Evolutionary conservation across 2,797 vertebrate species (phyloP).

Genomic region (Leptatherina wallacei): DNA sequence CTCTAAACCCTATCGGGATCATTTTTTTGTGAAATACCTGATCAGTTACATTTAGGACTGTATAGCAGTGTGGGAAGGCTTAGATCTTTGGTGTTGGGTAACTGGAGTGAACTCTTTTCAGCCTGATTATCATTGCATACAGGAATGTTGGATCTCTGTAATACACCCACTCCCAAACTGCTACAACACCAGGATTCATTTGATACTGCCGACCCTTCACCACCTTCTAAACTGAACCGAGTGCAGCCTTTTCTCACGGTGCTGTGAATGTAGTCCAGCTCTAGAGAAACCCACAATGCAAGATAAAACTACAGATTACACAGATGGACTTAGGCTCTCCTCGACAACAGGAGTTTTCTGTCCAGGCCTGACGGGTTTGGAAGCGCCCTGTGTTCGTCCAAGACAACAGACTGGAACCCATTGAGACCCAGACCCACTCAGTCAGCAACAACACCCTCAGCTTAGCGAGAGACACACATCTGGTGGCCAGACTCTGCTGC

Average conservation of each 20-base stretch:
- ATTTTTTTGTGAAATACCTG: neutral
- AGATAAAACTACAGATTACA: slow-evolving; percentile 30
- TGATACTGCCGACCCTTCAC: slow-evolving; percentile 31
- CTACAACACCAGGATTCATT: slow-evolving; percentile 39
- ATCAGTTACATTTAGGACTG: too few relatives aligned
- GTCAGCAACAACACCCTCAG: slow-evolving; percentile 61
- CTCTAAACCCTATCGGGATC: too few relatives aligned
- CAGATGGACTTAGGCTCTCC: slow-evolving; percentile 14
- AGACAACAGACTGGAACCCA: slow-evolving; percentile 58
- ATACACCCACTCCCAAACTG: slow-evolving; percentile 54
- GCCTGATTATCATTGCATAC: slow-evolving; percentile 48
- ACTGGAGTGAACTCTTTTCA: slow-evolving; percentile 36
- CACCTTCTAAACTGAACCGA: slow-evolving; percentile 30
- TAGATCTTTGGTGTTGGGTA: slow-evolving; percentile 39
- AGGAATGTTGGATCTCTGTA: slow-evolving; percentile 61
- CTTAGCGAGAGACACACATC: slow-evolving; percentile 71
- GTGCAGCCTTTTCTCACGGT: slow-evolving; percentile 34
- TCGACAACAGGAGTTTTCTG: slow-evolving; percentile 24
- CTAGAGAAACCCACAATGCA: slow-evolving; percentile 7
- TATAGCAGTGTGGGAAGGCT: slow-evolving; percentile 27
- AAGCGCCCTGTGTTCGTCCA: slow-evolving; percentile 40
- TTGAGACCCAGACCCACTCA: slow-evolving; percentile 47
- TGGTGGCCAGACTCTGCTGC: slow-evolving; percentile 71
- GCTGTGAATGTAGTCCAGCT: neutral
- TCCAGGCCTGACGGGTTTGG: slow-evolving; percentile 29